Percentiles rank a stretch among this genome's conserved stretches.
phyloP scores from a whole-genome alignment of 2,888 invertebrate genomes.

The Itoplectis maculator region DNA sequence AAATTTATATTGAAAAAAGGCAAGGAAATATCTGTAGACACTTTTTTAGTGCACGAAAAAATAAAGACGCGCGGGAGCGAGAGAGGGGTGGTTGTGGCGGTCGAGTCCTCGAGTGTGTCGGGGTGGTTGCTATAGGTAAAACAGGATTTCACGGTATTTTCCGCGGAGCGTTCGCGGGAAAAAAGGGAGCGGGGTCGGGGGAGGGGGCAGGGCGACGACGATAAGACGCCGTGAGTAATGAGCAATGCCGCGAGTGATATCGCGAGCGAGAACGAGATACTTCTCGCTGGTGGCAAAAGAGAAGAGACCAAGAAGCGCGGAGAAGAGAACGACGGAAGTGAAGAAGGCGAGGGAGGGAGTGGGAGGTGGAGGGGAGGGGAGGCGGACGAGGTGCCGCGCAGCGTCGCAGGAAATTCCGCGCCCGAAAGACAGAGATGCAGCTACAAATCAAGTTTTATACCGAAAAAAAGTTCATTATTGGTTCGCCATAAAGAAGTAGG shows the following conservation, averaged over 20 bases:
- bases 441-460: conserved; percentile 84
- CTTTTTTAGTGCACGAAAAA: conserved; percentile 39
- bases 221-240: conserved; percentile 84
- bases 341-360: no score
- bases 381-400: conserved; percentile 63
- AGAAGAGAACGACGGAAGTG: conserved; percentile 48
- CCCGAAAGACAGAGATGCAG: conserved; percentile 74
- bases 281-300: conserved; percentile 67
- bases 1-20: no score
- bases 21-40: not conserved
- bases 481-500: conserved; percentile 81
- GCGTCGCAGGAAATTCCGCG: conserved; percentile 52
- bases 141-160: conserved; percentile 53
- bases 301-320: conserved; percentile 55
- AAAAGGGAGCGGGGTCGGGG: conserved; percentile 57
- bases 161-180: conserved; percentile 37
- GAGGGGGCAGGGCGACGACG: conserved; percentile 76
- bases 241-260: conserved; percentile 84
- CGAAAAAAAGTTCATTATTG: conserved; percentile 83
- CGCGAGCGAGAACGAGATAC: conserved; percentile 79
- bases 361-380: no score
- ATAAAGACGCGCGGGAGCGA: conserved; percentile 6
- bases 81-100: conserved; percentile 31
- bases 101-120: conserved; percentile 48
- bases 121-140: conserved; percentile 57